These are phyloP conservation scores for Siderastrea siderea DNA, from an alignment of 92 coral and sea anemone species.

Conservation along the genomic window DNA sequence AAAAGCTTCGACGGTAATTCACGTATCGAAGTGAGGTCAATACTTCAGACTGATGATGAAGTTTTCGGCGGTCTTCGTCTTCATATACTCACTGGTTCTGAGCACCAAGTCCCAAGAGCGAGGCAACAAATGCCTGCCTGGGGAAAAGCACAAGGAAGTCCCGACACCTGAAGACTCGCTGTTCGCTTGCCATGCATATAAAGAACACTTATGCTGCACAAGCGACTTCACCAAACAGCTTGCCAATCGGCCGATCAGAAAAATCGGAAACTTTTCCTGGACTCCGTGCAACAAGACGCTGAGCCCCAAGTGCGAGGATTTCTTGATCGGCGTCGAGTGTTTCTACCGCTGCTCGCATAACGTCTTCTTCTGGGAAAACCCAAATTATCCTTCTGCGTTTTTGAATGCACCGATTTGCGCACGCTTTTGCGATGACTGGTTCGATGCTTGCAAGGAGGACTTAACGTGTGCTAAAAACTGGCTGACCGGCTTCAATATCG, in stretches of 20 bases:
- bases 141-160: conserved; percentile 48
- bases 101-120: neutral
- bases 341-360: conserved; percentile 77
- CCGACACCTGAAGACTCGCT: conserved; percentile 45
- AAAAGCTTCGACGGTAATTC: too few species aligned
- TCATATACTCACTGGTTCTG: neutral
- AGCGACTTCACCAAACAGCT: conserved; percentile 74
- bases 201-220: conserved; percentile 71
- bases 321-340: conserved; percentile 68
- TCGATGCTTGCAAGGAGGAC: conserved; percentile 76
- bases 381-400: conserved; percentile 11
- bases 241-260: conserved; percentile 39
- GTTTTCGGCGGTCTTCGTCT: neutral
- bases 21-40: too few species aligned
- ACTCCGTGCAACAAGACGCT: conserved; percentile 59
- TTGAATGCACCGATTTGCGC: conserved; percentile 63
- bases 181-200: conserved; percentile 58
- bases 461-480: conserved; percentile 68
- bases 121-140: conserved; percentile 49
- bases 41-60: neutral
- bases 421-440: conserved; percentile 69
- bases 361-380: conserved; percentile 60
- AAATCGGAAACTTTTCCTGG: conserved; percentile 66
- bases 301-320: conserved; percentile 58
- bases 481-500: conserved; percentile 52